Evolutionary conservation across 2,113 vertebrate genomes (phyloP).

Genomic region (Gasterosteus aculeatus): DNA sequence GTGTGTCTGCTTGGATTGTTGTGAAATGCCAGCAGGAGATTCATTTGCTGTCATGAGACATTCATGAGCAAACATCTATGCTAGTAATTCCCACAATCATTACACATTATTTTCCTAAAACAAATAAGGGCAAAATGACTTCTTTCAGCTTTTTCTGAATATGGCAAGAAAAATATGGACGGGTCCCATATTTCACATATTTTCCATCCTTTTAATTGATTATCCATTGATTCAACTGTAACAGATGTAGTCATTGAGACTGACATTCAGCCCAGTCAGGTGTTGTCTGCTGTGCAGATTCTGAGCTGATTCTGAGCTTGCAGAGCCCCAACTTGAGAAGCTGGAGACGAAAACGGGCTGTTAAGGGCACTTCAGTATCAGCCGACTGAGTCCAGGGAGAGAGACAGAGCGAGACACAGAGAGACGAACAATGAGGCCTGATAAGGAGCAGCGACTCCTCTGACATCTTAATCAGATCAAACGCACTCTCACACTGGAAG

Average conservation of each 20-base stretch:
- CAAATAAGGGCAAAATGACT: background rate
- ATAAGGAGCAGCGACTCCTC: conserved; percentile 65
- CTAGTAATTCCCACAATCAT: conserved; percentile 47
- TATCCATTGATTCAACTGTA: background rate
- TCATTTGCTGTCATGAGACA: conserved; percentile 50
- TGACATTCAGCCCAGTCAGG: conserved; percentile 1
- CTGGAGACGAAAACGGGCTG: conserved; percentile 50
- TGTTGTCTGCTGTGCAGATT: background rate
- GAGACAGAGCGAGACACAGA: conserved; percentile 39
- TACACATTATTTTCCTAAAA: background rate
- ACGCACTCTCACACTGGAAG: conserved; percentile 56
- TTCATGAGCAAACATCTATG: conserved; percentile 13
- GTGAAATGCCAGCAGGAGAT: conserved; percentile 48
- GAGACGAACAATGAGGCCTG: conserved; percentile 57
- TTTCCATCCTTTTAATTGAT: conserved; percentile 24
- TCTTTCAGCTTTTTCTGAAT: background rate
- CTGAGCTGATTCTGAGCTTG: conserved; percentile 3
- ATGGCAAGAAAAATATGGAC: background rate
- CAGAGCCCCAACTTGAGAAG: conserved; percentile 33
- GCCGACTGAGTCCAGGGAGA: conserved; percentile 45
- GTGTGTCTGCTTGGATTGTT: conserved; percentile 47
- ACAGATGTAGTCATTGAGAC: conserved; percentile 24
- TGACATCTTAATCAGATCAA: conserved; percentile 76
- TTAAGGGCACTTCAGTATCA: conserved; percentile 58
- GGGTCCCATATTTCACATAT: background rate